Base-by-base conservation (phyloP, 2,113 vertebrate genomes). In the Tursiops truncatus region DNA sequence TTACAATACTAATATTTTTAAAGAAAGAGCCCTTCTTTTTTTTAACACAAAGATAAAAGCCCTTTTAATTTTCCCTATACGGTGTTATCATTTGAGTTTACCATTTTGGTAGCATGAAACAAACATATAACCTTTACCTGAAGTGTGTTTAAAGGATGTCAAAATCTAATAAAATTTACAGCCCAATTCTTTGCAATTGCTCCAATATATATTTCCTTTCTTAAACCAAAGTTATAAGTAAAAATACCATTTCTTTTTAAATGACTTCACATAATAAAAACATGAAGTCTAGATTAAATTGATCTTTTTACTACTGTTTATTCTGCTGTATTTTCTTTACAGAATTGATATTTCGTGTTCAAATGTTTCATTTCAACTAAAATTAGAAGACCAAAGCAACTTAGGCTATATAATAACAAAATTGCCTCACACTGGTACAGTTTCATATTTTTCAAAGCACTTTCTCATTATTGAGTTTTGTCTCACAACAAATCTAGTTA, bases 351-450 rank as follows among this genome's bases (percentile, higher is more conserved):
- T 71, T 97, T 96, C 87, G 76, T 84, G 58, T 96, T 94, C 88
- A 97, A 53, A 87, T 97, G 74, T 94, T 96, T 96, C 95, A 97
- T 95, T 97, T 96, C 76, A 92, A 91, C 38, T 94, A 71, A 97
- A 97, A 96, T 81, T 96, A 91, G 80, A 94, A 98, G 65, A 96
- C 80, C 60, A 96, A 95, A 98, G 70, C 83, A 95, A 94, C 56
- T 94, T 92, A 71, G 11, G 67, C 73, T 92, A 56, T 67, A 84
- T 95, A 97, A 97, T 95, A 94, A 95, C 70, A 97, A 87, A 96
- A 96, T 96, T 87, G 74, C 38, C n/a, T 90, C 60, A 79, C 62
- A 50, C 15, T 38, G 68, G n/a, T 91, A 94, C 6, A 53, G 70
- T 90, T 97, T 96, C 67, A 63, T 81, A 84, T 94, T 90, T 97